Evolutionary conservation across 2,797 vertebrate genomes (phyloP), one percentile per base, ranked within the genome.

Genomic region (Botia kubotai): DNA sequence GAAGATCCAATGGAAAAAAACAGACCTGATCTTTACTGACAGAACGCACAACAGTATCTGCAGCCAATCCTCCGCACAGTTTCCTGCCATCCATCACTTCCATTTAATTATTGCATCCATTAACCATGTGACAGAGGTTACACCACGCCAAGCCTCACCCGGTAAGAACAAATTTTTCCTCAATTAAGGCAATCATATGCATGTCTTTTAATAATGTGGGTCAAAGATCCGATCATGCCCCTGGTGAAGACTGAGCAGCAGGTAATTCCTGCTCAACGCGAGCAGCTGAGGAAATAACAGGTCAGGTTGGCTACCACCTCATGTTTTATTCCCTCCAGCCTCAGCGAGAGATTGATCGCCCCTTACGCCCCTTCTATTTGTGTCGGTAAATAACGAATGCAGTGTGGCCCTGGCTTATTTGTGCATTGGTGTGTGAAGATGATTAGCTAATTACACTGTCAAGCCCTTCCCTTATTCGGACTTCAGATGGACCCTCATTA

Each of bases 251-350:
- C 2, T 55, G 57, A 71, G 63, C 73, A 74, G 65, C 46, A 80
- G 58, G 65, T 79, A 79, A 84, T 75, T 82, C 77, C 75, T 63
- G 21, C 58, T 67, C 55, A 29, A 75, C 66, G 58, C 63, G 43
- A 71, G 36, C 74, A 29, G 26, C 43, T 19, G 36, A 81, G 74
- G 58, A 82, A 75, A 77, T 66, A 82, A 65, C 68, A 76, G 81
- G 79, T 85, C 83, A 86, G 71, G n/a, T 60, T 36, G 78, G 75
- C 73, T 48, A 75, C 1, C 6, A 46, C 69, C 76, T 89, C 83
- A 86, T 87, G 86, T 87, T 89, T 89, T 86, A 89, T 89, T 89
- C 84, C 58, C 60, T 14, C 66, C 52, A 4, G 65, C 60, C 75
- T 85, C 80, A 6, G 65, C 6, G 43, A 79, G 82, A 84, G 83